These are phyloP conservation scores for Zalophus californianus DNA, from an alignment of 2,797 vertebrate genomes.

Conservation along the genomic window DNA sequence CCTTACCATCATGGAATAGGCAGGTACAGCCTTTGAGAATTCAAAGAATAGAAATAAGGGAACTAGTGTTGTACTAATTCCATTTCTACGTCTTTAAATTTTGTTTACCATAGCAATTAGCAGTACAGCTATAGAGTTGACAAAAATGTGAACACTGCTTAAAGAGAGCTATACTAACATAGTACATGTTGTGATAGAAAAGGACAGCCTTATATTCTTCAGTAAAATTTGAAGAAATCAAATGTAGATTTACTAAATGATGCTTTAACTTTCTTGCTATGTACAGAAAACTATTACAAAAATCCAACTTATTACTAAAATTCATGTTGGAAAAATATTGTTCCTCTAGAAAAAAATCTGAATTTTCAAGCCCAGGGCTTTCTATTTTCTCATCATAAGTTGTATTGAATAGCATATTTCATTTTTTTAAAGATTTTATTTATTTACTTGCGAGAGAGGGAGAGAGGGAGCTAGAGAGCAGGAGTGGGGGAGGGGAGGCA, in stretches of 20 bases:
- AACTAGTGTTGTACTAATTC: not conserved
- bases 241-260: not conserved
- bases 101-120: not conserved
- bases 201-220: not conserved
- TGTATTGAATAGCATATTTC: not conserved
- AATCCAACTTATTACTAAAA: not conserved
- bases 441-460: too few relatives aligned
- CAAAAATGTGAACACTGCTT: not conserved
- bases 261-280: not conserved
- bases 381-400: not conserved
- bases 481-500: too few relatives aligned
- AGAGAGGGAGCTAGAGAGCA: too few relatives aligned
- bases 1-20: not conserved
- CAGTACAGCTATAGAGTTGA: not conserved
- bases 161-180: not conserved
- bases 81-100: not conserved
- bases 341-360: not conserved
- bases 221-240: not conserved
- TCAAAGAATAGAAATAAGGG: not conserved
- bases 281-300: not conserved
- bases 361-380: not conserved
- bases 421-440: too few relatives aligned
- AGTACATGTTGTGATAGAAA: not conserved
- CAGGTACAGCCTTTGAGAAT: not conserved
- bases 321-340: not conserved